phyloP scores from a whole-genome alignment of 2,888 invertebrate species.

The Spisula subtruncata region DNA sequence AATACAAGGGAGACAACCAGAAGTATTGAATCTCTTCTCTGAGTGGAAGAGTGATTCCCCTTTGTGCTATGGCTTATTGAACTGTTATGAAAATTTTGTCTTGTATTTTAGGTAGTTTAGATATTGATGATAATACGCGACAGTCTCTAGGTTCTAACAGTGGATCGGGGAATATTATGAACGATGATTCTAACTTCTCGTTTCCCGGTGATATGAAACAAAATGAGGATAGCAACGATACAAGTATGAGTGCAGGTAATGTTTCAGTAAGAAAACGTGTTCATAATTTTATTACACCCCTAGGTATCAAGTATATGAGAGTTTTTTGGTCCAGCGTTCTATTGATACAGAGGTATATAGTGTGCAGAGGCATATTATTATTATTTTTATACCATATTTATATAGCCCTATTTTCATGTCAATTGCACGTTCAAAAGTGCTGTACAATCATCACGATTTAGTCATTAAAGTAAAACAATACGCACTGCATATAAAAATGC shows the following conservation, averaged over 20 bases:
- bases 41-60: neutral
- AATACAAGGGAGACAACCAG: neutral
- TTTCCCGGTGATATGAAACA: slow-evolving; percentile 80
- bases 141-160: slow-evolving; percentile 84
- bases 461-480: too few species aligned
- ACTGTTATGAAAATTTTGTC: too few species aligned
- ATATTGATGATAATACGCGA: slow-evolving; percentile 84
- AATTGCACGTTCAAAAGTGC: too few species aligned
- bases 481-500: too few species aligned
- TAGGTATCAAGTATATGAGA: too few species aligned
- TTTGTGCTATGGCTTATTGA: neutral
- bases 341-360: too few species aligned
- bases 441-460: too few species aligned
- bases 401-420: too few species aligned
- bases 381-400: too few species aligned
- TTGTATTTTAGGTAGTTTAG: slow-evolving; percentile 62
- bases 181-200: slow-evolving; percentile 86
- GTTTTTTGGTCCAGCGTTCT: too few species aligned
- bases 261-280: neutral
- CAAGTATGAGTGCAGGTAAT: slow-evolving; percentile 81
- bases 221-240: slow-evolving; percentile 82
- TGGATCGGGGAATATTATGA: slow-evolving; percentile 77
- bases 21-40: neutral
- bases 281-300: too few species aligned
- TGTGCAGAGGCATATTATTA: too few species aligned